Conservation (phyloP, 2,113 vertebrate genomes). For the Mobula birostris region DNA sequence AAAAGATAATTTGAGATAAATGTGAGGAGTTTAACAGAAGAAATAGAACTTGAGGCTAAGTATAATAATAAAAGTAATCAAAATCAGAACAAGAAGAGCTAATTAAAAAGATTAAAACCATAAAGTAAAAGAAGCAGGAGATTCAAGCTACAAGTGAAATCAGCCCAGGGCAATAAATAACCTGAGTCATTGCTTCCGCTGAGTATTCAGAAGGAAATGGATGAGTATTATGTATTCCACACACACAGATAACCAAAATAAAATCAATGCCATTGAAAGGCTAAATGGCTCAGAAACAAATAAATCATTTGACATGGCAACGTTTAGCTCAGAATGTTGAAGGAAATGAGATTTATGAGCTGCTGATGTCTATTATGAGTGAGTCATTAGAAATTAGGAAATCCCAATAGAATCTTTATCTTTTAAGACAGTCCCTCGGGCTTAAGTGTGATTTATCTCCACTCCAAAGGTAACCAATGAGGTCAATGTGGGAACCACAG, state of each 20-base stretch:
- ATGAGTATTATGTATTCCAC: not conserved
- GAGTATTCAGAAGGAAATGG: not conserved
- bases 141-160: not conserved
- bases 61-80: not conserved
- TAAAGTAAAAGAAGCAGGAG: not conserved
- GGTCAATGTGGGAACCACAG: too few relatives aligned
- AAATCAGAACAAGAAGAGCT: not conserved
- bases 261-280: not conserved
- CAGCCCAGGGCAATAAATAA: not conserved
- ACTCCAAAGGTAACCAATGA: too few relatives aligned
- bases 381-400: too few relatives aligned
- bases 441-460: too few relatives aligned
- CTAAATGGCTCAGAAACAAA: not conserved
- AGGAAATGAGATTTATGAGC: not conserved
- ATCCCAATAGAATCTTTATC: too few relatives aligned
- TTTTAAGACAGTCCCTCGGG: too few relatives aligned
- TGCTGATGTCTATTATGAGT: not conserved
- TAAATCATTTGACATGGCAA: not conserved
- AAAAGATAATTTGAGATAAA: not conserved
- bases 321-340: not conserved
- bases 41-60: not conserved
- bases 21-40: not conserved
- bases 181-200: not conserved
- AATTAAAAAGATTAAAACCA: not conserved
- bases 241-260: not conserved